Evolutionary conservation across 2,888 invertebrate genomes (phyloP).

Genomic region (Volucella inanis): DNA sequence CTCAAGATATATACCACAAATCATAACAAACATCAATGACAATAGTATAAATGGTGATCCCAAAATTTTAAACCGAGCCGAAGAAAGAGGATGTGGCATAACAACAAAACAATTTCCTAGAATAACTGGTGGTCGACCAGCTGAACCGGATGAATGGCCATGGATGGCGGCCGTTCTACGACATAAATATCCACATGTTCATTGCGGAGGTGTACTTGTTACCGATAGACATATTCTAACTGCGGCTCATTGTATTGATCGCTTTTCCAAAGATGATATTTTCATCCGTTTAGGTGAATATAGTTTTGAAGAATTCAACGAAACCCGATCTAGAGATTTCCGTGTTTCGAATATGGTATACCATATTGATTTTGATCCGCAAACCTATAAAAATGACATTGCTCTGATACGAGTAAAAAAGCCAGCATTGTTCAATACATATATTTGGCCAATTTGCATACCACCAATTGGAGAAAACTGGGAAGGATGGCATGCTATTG

Average conservation of each 20-base stretch:
- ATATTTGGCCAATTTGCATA: constrained; percentile 93
- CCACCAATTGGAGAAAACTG: constrained; percentile 87
- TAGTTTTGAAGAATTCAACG: constrained; percentile 87
- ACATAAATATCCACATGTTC: constrained; percentile 85
- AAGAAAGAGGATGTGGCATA: constrained; percentile 82
- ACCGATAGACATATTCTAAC: constrained; percentile 88
- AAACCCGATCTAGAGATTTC: constrained; percentile 89
- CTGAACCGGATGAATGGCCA: constrained; percentile 89
- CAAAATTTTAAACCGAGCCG: constrained; percentile 79
- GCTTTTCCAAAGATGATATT: constrained; percentile 86
- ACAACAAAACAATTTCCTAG: constrained; percentile 83
- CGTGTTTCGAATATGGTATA: constrained; percentile 86
- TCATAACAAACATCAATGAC: constrained; percentile 74
- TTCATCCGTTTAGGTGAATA: constrained; percentile 92
- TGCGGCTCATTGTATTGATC: constrained; percentile 83
- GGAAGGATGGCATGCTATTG: constrained; percentile 86
- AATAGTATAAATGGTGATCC: constrained; percentile 68
- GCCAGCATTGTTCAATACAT: constrained; percentile 88
- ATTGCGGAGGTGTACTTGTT: constrained; percentile 91
- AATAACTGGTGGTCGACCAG: constrained; percentile 86
- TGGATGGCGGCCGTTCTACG: constrained; percentile 92
- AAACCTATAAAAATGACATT: constrained; percentile 90
- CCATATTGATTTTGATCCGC: constrained; percentile 87
- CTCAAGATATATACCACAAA: constrained; percentile 79
- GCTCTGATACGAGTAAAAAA: constrained; percentile 88